These are phyloP conservation scores for Crotalus helleri DNA, from an alignment of 2,113 vertebrate genomes.

Conservation along the genomic window DNA sequence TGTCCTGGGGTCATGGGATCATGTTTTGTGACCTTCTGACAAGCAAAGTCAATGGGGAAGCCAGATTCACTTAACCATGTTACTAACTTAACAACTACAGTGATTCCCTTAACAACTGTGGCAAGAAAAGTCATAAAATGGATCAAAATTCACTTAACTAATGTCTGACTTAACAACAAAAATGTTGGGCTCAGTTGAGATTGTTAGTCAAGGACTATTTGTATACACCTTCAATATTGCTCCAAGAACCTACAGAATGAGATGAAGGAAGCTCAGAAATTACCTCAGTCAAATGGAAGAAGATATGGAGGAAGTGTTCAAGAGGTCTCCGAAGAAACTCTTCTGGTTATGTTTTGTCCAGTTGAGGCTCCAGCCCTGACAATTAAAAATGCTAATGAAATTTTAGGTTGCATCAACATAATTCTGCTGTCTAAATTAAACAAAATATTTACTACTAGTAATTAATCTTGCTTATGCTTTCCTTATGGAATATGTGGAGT, in stretches of 20 bases:
- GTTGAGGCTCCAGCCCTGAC: neutral
- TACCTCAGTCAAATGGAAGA: neutral
- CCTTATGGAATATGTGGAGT: neutral
- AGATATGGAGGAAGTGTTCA: neutral
- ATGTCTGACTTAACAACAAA: too few relatives aligned
- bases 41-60: too few relatives aligned
- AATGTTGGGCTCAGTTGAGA: too few relatives aligned
- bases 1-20: too few relatives aligned
- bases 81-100: too few relatives aligned
- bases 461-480: neutral
- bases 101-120: too few relatives aligned
- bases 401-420: neutral
- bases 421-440: neutral
- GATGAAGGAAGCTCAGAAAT: neutral
- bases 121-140: too few relatives aligned
- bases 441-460: neutral
- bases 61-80: too few relatives aligned
- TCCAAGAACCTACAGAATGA: neutral
- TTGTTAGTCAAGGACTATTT: too few relatives aligned
- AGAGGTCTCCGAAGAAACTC: neutral
- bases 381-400: neutral
- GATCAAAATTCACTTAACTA: too few relatives aligned
- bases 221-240: neutral
- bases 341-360: neutral
- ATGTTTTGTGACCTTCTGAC: too few relatives aligned